Conservation (phyloP, 2,113 vertebrate species). For the Hippolais icterina region DNA sequence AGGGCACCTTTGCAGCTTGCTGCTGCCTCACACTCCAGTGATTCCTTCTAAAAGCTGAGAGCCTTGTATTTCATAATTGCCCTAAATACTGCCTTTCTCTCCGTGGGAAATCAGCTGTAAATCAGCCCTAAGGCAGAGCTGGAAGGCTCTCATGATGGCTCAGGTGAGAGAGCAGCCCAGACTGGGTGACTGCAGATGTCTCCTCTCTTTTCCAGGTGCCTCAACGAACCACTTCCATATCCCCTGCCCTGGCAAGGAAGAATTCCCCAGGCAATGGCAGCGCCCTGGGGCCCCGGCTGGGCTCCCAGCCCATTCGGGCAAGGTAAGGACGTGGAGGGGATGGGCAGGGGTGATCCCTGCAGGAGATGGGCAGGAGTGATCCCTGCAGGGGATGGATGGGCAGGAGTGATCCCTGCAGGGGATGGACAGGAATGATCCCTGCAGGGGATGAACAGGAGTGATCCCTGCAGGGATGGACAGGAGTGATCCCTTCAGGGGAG, state of each 20-base stretch:
- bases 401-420: too few species aligned
- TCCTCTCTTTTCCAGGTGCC: slow-evolving; percentile 83
- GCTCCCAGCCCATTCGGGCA: slow-evolving; percentile 91
- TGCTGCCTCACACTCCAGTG: not conserved
- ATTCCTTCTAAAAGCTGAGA: not conserved
- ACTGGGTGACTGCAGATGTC: not conserved
- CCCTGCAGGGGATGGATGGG: too few species aligned
- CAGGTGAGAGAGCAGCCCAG: not conserved
- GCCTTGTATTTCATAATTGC: not conserved
- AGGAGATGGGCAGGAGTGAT: too few species aligned
- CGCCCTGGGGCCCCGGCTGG: slow-evolving; percentile 85
- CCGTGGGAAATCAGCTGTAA: not conserved
- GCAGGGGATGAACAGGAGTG: not conserved
- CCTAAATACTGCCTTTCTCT: not conserved
- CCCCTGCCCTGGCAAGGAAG: slow-evolving; percentile 93
- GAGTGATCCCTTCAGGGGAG: too few species aligned
- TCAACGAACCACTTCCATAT: slow-evolving; percentile 98
- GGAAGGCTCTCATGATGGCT: not conserved
- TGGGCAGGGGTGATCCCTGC: not conserved
- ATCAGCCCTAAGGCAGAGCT: not conserved
- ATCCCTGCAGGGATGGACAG: too few species aligned
- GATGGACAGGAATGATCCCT: too few species aligned
- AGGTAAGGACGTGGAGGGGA: slow-evolving; percentile 75
- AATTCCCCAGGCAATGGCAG: slow-evolving; percentile 93
- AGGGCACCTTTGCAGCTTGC: not conserved